A percentile compares a stretch with the other conserved stretches of the same genome.
phyloP scores from a whole-genome alignment of 2,797 vertebrate species.

The Nannoperca australis region DNA sequence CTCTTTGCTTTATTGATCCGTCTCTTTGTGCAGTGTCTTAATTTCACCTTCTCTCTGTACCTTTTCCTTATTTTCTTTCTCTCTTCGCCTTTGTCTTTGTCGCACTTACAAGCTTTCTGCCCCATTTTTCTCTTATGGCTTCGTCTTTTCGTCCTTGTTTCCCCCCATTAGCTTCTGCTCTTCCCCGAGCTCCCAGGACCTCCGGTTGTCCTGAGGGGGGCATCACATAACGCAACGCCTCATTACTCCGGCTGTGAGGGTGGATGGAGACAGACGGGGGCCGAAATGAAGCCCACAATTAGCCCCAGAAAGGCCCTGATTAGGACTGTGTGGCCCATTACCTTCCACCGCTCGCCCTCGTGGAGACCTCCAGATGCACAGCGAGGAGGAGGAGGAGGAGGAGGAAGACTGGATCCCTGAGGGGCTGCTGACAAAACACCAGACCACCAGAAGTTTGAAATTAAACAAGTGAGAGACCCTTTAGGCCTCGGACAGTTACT shows the following conservation, averaged over 20 bases:
- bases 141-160: constrained; percentile 19
- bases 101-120: not conserved
- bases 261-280: constrained; percentile 52
- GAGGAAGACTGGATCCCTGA: constrained; percentile 18
- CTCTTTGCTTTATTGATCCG: constrained; percentile 36
- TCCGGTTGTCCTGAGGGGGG: constrained; percentile 58
- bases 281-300: constrained; percentile 56
- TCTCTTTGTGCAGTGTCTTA: constrained; percentile 4
- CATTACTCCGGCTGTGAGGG: constrained; percentile 66
- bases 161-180: constrained; percentile 49
- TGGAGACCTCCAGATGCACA: constrained; percentile 25
- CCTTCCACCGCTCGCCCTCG: constrained; percentile 28
- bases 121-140: constrained; percentile 3
- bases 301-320: constrained; percentile 66
- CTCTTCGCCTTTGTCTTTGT: not conserved
- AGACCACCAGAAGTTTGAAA: constrained; percentile 12
- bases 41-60: constrained; percentile 11
- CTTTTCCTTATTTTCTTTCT: not conserved
- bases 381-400: constrained; percentile 8
- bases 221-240: constrained; percentile 50
- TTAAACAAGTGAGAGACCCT: not conserved
- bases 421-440: constrained; percentile 15
- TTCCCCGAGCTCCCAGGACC: constrained; percentile 27
- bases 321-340: constrained; percentile 74
- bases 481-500: too few relatives aligned